Evolutionary conservation across 64 coral and sea anemone species (phyloP), one percentile per base, ranked within the genome.

Genomic region (Dendronephthya gigantea): DNA sequence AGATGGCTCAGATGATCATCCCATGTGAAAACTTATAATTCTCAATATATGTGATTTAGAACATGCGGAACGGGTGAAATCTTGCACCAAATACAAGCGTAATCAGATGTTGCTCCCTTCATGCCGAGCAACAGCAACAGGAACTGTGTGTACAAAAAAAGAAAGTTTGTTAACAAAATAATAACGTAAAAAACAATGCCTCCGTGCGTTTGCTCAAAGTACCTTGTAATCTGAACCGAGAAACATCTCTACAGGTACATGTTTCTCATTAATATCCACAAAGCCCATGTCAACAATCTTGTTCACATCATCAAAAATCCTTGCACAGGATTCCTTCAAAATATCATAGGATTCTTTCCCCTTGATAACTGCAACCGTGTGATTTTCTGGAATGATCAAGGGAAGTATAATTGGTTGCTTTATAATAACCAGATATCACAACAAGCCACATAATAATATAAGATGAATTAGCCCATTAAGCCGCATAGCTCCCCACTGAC

Each of bases 311-410:
- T 35, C n/a, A 74, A 74, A 74, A 25, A 74, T 74, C 30, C 1
- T 74, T 74, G 2, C 13, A 74, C n/a, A 74, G 68, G 68, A 74
- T 27, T 27, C n/a, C 1, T 74, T 27, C 68, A 74, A 35, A 30
- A 74, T 27, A 35, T 74, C 68, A 74, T 74, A 74, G 13, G 68
- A 74, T 74, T 74, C 68, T 35, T 1, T 74, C 68, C 68, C 68
- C 25, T 74, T 74, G 68, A 74, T 35, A 74, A 74, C 68, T 30
- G 1, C 68, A 74, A 74, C n/a, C n/a, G n/a, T n/a, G n/a, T n/a
- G n/a, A n/a, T n/a, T n/a, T n/a, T n/a, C n/a, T n/a, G n/a, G n/a
- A 35, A 74, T 30, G 68, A 74, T 52, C 13, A 52, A 52, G 8
- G 23, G 23, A 52, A 52, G 50, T 52, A 2, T 52, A 52, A 52